A percentile compares a stretch with the other conserved stretches of the same genome.
Evolutionary conservation across 2,113 vertebrate species (phyloP).

Genomic region (Otocyon megalotis): DNA sequence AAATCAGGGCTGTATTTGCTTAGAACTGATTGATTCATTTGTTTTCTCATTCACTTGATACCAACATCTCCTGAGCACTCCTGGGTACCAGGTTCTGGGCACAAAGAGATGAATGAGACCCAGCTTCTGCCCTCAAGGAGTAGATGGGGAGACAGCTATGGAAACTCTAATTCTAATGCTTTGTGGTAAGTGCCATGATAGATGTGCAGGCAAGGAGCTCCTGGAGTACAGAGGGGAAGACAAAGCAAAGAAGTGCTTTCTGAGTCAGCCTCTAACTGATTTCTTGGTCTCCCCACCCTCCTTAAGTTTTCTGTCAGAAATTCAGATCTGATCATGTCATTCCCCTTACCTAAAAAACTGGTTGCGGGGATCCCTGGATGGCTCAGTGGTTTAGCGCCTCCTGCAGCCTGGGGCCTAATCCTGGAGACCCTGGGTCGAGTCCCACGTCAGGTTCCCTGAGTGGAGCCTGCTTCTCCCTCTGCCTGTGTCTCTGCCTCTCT

Average conservation of each 20-base stretch:
- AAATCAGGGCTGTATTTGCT: slow-evolving; percentile 2
- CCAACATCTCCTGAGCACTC: neutral
- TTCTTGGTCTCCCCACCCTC: neutral
- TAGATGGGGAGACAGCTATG: neutral
- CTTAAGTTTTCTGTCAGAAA: slow-evolving; percentile 49
- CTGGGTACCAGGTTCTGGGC: neutral
- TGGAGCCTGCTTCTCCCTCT: too few relatives aligned
- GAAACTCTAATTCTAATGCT: neutral
- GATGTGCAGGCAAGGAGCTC: neutral
- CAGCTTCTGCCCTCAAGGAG: neutral
- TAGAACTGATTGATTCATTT: slow-evolving; percentile 51
- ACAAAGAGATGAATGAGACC: slow-evolving; percentile 16
- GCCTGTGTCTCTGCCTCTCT: too few relatives aligned
- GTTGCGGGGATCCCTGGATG: too few relatives aligned
- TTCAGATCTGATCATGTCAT: slow-evolving; percentile 52
- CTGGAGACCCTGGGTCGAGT: too few relatives aligned
- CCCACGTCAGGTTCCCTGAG: too few relatives aligned
- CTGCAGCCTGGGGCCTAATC: too few relatives aligned
- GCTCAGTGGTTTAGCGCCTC: too few relatives aligned
- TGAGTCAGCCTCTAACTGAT: slow-evolving; percentile 12
- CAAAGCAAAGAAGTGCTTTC: neutral
- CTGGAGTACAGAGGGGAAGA: neutral
- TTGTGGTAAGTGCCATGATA: neutral
- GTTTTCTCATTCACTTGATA: neutral
- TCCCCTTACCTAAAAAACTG: neutral